Base-by-base conservation (phyloP, 1,140 invertebrate species). In the Eupeodes corollae region DNA sequence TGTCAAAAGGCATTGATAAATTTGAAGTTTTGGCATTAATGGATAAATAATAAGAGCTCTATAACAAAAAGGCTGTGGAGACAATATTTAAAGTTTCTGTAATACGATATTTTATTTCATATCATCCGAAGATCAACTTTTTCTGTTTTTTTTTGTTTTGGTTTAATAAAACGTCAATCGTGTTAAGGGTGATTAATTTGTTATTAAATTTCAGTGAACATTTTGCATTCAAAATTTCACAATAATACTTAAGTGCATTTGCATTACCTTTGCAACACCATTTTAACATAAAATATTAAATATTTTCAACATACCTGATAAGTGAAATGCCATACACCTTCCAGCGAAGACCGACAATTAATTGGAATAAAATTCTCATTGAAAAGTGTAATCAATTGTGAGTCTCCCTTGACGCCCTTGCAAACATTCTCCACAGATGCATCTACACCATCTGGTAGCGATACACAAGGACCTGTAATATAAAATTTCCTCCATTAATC, bases 301-400 rank as follows among this genome's bases (percentile, higher is more conserved):
- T 3, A 5, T 8, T 21, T 19, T 26, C 16, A 26, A 40, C 50
- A 62, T 64, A 78, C 79, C 68, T 92, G 89, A 71, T 94, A 94
- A 14, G 86, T 84, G 77, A 95, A 95, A 59, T 91, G 87, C 89
- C 89, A 95, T 5, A 93, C 89, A 51, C 91, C 91, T 77, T 94
- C 91, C 16, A 95, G 71, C 40, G 89, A 91, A 3, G 90, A 92
- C 48, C 90, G 75, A 57, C 91, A 95, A 72, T 94, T 94, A 5
- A 93, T 84, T 62, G 90, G 88, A 11, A 87, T 80, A 69, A 84
- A 88, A 73, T 91, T 93, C 59, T 91, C 88, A 33, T 86, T 86
- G 63, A 93, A 95, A 43, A 93, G 71, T 39, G 90, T 92, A 40
- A 87, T 80, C 1, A 90, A 68, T 56, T 89, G 83, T 58, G 91